Evolutionary conservation across 2,113 vertebrate species (phyloP), one percentile per base, ranked within the genome.

Genomic region (Sinosuthora webbiana): DNA sequence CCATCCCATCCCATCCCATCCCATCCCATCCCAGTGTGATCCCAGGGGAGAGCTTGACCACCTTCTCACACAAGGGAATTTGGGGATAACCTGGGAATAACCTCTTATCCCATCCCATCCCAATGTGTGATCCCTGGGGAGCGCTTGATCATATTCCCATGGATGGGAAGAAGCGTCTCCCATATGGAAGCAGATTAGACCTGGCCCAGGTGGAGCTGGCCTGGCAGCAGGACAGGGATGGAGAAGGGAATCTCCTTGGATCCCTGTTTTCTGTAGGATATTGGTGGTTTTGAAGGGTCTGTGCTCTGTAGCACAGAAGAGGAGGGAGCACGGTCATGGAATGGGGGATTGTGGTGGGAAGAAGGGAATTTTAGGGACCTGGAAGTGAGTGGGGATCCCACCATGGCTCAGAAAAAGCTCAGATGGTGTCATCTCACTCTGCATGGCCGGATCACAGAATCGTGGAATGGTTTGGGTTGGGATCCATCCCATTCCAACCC

Each of bases 331-430:
- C 0, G 5, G 7, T 50, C 21, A 4, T 31, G 71, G 35, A 30
- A 35, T 14, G 37, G 31, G 31, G 7, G 17, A 27, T 37, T 44
- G 14, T 22, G 52, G 31, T 37, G 33, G 12, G 23, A 9, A 45
- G 30, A 68, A 25, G 17, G 11, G 20, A 3, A 15, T 90, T 78
- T 53, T 7, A 35, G 7, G 10, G 8, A 18, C 13, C 35, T 59
- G 52, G 15, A 65, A 18, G 13, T 82, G n/a, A 24, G 2, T 57
- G 22, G 17, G 11, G 28, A 27, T 6, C 11, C 20, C 0, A 0
- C 60, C 12, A 52, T 2, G 16, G 14, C 19, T 53, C 0, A 0
- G 39, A 25, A 41, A n/a, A 49, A 69, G 10, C 13, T 55, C 37
- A 41, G 15, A 4, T 55, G 47, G 9, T 37, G 31, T 28, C 42